Conservation (phyloP, 2,113 vertebrate genomes). For the Pseudolaguvia tuberculata region DNA sequence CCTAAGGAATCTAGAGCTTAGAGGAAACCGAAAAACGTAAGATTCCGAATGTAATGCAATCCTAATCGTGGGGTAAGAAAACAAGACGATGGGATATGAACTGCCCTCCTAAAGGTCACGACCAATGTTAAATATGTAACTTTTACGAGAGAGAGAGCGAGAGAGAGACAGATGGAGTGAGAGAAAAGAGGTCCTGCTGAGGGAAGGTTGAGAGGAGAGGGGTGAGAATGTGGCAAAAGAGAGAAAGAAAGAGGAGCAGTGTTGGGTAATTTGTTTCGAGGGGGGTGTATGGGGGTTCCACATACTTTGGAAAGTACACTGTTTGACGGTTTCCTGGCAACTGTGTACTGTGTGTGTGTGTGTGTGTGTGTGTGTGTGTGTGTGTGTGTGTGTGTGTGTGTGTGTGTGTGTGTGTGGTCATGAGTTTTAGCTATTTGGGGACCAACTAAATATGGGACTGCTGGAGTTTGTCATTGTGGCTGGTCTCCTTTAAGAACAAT, state of each 20-base stretch:
- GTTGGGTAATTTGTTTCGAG: slow-evolving; percentile 36
- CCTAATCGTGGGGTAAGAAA: background rate
- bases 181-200: slow-evolving; percentile 12
- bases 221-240: slow-evolving; percentile 33
- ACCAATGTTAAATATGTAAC: background rate
- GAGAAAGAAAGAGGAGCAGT: slow-evolving; percentile 36
- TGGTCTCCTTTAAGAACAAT: background rate
- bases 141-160: background rate
- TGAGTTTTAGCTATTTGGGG: slow-evolving; percentile 5
- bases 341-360: slow-evolving; percentile 14
- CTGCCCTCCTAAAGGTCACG: background rate
- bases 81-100: background rate
- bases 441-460: slow-evolving; percentile 6
- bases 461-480: slow-evolving; percentile 7
- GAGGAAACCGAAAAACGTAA: background rate
- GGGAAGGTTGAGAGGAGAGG: slow-evolving; percentile 1
- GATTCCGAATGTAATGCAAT: background rate
- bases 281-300: slow-evolving; percentile 21
- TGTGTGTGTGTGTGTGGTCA: background rate
- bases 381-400: slow-evolving; percentile 8
- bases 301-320: slow-evolving; percentile 28
- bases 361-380: background rate
- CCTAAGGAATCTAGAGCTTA: background rate
- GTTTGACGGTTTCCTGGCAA: slow-evolving; percentile 39
- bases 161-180: background rate